Conservation (phyloP, 2,113 vertebrate species). For the Platichthys stellatus region DNA sequence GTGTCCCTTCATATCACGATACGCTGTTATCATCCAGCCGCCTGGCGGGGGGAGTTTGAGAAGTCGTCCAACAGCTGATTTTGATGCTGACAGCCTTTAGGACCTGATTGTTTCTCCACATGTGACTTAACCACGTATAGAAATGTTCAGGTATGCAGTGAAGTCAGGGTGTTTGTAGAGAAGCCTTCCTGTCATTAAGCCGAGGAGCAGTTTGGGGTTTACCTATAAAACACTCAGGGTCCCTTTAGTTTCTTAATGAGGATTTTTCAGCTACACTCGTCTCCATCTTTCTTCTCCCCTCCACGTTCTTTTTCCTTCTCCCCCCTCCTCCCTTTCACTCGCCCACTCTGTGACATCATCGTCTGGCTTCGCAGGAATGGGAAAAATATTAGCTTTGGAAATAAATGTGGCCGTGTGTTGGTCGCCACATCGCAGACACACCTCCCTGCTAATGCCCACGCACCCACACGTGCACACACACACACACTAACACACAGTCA, state of each 20-base stretch:
- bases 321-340: neutral
- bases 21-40: slow-evolving; percentile 18
- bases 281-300: slow-evolving; percentile 15
- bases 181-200: slow-evolving; percentile 65
- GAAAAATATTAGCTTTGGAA: slow-evolving; percentile 68
- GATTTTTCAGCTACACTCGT: slow-evolving; percentile 16
- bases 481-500: slow-evolving; percentile 44
- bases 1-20: slow-evolving; percentile 37
- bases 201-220: slow-evolving; percentile 43
- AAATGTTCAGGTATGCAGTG: slow-evolving; percentile 32
- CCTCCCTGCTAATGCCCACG: slow-evolving; percentile 44
- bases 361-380: slow-evolving; percentile 63
- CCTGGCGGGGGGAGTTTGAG: slow-evolving; percentile 35
- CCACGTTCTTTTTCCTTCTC: neutral
- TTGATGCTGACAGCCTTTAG: slow-evolving; percentile 5
- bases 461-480: slow-evolving; percentile 21
- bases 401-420: slow-evolving; percentile 50
- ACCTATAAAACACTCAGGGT: slow-evolving; percentile 56
- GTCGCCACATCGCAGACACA: slow-evolving; percentile 54
- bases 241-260: slow-evolving; percentile 37
- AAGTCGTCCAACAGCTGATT: slow-evolving; percentile 23
- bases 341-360: slow-evolving; percentile 67
- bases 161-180: slow-evolving; percentile 21
- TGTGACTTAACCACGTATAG: slow-evolving; percentile 38
- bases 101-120: neutral